Percentiles rank a stretch among this genome's conserved stretches.
Conservation (phyloP, 2,888 invertebrate genomes). For the Melanchra persicariae region DNA sequence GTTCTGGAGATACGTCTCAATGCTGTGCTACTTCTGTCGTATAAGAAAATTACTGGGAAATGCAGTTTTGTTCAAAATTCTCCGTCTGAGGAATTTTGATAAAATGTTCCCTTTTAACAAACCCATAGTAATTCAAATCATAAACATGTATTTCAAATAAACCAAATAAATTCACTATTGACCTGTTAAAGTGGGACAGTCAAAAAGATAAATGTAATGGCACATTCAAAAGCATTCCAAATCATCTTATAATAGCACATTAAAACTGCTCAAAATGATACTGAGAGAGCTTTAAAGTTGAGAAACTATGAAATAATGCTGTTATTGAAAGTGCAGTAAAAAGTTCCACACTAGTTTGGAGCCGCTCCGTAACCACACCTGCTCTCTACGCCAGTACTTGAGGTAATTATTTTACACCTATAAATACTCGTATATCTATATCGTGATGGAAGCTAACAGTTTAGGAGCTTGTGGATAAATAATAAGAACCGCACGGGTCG, state of each 20-base stretch:
- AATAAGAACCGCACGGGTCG: too few species aligned
- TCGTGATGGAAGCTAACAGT: not conserved
- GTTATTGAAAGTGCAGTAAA: conserved; percentile 57
- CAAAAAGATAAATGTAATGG: too few species aligned
- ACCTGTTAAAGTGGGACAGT: too few species aligned
- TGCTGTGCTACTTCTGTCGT: too few species aligned
- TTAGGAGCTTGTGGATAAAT: too few species aligned
- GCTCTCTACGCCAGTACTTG: conserved; percentile 8
- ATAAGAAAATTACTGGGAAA: too few species aligned
- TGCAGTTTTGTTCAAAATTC: too few species aligned
- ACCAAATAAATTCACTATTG: not conserved
- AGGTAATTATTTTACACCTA: not conserved
- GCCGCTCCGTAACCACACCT: conserved; percentile 33
- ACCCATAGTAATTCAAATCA: too few species aligned
- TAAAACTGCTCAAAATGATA: conserved; percentile 15
- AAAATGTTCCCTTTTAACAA: not conserved
- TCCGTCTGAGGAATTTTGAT: too few species aligned
- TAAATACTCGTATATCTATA: conserved; percentile 7
- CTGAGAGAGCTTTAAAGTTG: conserved; percentile 11
- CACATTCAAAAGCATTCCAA: not conserved
- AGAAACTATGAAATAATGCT: conserved; percentile 44
- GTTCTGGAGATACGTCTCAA: not conserved
- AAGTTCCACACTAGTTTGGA: conserved; percentile 41
- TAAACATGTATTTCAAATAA: not conserved
- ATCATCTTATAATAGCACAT: not conserved